These are phyloP conservation scores for Heptranchias perlo DNA, from an alignment of 2,113 vertebrate genomes.

Conservation along the genomic window DNA sequence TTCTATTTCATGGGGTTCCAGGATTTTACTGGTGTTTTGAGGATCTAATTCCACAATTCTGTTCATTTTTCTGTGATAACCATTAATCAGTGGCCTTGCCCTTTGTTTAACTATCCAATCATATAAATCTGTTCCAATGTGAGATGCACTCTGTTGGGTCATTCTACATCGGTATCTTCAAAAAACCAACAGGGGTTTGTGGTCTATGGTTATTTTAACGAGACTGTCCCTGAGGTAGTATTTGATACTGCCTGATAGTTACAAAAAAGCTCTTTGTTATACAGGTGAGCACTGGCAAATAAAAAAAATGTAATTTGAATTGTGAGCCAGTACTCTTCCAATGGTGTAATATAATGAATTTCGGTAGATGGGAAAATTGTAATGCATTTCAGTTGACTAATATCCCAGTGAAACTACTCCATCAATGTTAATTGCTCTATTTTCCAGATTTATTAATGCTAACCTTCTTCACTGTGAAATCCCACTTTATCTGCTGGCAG, in stretches of 20 bases:
- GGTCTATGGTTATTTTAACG: background rate
- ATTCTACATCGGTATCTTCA: background rate
- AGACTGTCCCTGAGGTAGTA: background rate
- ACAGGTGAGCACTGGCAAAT: background rate
- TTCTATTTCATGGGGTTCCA: slow-evolving; percentile 32
- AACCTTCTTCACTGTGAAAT: background rate
- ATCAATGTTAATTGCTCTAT: background rate
- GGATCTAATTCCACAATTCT: slow-evolving; percentile 25
- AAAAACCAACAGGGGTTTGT: background rate
- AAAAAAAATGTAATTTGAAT: background rate
- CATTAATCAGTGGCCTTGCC: background rate
- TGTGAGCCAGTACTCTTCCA: background rate
- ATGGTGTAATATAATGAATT: background rate
- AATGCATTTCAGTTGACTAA: background rate
- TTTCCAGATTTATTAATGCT: background rate
- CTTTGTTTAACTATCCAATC: slow-evolving; percentile 1
- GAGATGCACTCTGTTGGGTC: background rate
- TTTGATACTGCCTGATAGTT: background rate
- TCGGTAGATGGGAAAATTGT: background rate
- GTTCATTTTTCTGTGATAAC: background rate
- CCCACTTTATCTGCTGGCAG: background rate
- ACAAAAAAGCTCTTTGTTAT: background rate
- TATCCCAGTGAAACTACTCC: background rate
- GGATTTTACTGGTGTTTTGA: background rate
- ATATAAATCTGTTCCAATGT: background rate